Base-by-base conservation (phyloP, 1,140 invertebrate species). In the Oedothorax gibbosus region DNA sequence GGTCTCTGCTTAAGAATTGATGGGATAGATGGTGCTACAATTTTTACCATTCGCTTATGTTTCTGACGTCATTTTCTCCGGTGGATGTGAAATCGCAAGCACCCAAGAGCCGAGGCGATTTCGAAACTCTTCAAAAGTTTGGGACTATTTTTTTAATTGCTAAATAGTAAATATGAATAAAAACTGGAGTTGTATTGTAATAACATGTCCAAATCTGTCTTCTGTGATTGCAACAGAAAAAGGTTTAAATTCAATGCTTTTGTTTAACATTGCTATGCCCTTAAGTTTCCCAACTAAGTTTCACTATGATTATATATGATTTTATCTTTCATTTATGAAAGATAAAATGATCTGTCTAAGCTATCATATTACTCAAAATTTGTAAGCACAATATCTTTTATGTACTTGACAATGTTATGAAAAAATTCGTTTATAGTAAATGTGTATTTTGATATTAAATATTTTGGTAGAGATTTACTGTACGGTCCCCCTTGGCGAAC, bases 171-270 rank as follows among this genome's bases (percentile, higher is more conserved):
- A 60, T 0, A 77, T 77, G 75, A 65, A 77, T 53, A 35, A 73
- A 72, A 51, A 20, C n/a, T 82, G 80, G 80, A 82, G 18, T 65
- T 73, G 68, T 53, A 82, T 82, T 15, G 57, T 82, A 21, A 82
- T 82, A 50, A 82, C 80, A 9, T 82, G 80, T 15, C 69, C 80
- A 53, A 64, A 68, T 20, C 21, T 73, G n/a, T 73, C 80, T 12
- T 73, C 80, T 53, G 80, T 73, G n/a, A 65, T 49, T n/a, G 53
- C 80, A 14, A 69, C 69, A 15, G 80, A 82, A 73, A 82, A n/a
- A 82, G 80, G 80, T 82, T 14, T 21, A 9, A 14, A 35, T 21
- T 54, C 5, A 56, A 68, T 18, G 15, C 8, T 2, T 10, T 54
- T 49, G 5, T 6, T 56, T 15, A 68, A 35, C 10, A 56, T 9